Evolutionary conservation across 2,113 vertebrate species (phyloP).

Genomic region (Prochilodus magdalenae): DNA sequence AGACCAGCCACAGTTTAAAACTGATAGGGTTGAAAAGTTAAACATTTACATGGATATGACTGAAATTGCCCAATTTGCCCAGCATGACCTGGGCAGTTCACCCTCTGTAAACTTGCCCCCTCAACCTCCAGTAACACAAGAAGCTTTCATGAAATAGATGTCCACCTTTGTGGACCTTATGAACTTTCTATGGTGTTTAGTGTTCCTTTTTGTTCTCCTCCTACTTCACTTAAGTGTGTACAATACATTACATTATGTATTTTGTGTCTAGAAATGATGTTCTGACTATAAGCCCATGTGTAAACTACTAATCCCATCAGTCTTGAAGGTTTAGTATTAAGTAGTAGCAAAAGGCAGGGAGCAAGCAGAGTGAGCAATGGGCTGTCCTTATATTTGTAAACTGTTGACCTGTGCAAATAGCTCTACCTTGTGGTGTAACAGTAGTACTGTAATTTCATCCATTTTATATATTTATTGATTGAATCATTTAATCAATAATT

Average conservation of each 20-base stretch:
- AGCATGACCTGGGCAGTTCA: background rate
- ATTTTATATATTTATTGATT: no score
- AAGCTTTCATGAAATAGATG: background rate
- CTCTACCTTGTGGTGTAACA: background rate
- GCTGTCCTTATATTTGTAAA: background rate
- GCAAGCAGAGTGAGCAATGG: background rate
- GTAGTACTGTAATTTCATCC: background rate
- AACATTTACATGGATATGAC: slow-evolving; percentile 20
- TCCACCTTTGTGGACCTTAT: background rate
- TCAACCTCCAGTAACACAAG: background rate
- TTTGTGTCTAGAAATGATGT: no score
- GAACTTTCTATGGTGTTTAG: background rate
- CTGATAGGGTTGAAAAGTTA: background rate
- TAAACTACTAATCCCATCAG: no score
- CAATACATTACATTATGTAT: no score
- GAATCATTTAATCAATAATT: no score
- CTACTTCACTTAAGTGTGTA: no score
- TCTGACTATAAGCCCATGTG: no score
- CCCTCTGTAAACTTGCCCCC: background rate
- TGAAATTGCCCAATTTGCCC: background rate
- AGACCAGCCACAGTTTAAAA: background rate
- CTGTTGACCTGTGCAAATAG: background rate
- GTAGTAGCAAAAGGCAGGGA: background rate
- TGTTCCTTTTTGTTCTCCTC: no score
- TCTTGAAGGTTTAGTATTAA: background rate